phyloP scores from a whole-genome alignment of 2,888 invertebrate genomes.

The Stictocephala bisonia region DNA sequence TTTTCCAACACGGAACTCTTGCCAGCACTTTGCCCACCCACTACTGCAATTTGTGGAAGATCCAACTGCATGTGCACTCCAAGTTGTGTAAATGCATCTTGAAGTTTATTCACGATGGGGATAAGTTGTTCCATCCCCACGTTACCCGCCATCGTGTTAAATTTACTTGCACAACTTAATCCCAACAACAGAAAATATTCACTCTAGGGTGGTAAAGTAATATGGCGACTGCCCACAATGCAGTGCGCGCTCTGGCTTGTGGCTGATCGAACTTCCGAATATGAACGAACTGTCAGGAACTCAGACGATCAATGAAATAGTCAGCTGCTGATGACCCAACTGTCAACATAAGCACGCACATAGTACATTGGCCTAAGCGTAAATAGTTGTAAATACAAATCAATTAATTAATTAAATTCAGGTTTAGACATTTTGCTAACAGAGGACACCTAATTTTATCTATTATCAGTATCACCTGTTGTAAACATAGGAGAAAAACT shows the following conservation, averaged over 20 bases:
- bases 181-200: constrained; percentile 37
- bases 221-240: constrained; percentile 57
- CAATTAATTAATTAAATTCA: too few relatives aligned
- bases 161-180: constrained; percentile 11
- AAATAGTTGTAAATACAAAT: too few relatives aligned
- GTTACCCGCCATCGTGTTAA: constrained; percentile 74
- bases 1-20: constrained; percentile 99
- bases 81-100: constrained; percentile 99
- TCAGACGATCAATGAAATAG: constrained; percentile 37
- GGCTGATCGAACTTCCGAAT: constrained; percentile 52
- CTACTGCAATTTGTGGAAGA: constrained; percentile 99
- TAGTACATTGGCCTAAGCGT: too few relatives aligned
- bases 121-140: constrained; percentile 97
- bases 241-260: constrained; percentile 56
- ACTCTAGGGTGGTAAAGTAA: constrained; percentile 57
- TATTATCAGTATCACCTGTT: too few relatives aligned
- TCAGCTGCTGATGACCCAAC: too few relatives aligned
- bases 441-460: too few relatives aligned
- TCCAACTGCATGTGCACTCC: constrained; percentile 99
- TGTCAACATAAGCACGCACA: too few relatives aligned
- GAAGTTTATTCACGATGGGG: constrained; percentile 99
- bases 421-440: too few relatives aligned
- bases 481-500: too few relatives aligned
- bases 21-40: constrained; percentile 99
- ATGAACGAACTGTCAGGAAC: constrained; percentile 1